Percentiles rank a stretch among this genome's conserved stretches.
Evolutionary conservation across 2,113 vertebrate genomes (phyloP).

Genomic region (Cyrtonyx montezumae): DNA sequence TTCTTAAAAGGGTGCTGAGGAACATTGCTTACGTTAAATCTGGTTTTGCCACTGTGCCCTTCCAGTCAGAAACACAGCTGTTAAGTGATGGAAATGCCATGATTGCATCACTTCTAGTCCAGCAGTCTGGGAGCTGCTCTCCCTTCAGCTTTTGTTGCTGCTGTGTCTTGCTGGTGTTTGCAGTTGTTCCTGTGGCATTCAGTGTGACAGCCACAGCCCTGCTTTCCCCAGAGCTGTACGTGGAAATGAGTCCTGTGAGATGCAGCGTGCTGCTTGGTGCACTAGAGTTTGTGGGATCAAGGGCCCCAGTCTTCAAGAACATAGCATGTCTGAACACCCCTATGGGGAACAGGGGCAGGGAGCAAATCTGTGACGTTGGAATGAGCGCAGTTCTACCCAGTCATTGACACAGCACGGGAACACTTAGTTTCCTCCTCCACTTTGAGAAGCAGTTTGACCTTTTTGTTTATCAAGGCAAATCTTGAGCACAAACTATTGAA

Average conservation of each 20-base stretch:
- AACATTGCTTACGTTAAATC: conserved; percentile 2
- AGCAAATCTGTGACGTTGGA: background rate
- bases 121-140: background rate
- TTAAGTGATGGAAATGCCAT: background rate
- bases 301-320: background rate
- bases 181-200: background rate
- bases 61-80: background rate
- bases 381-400: background rate
- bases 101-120: conserved; percentile 1
- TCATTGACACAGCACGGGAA: background rate
- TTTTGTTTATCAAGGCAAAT: background rate
- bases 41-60: background rate
- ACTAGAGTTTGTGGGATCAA: background rate
- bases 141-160: background rate
- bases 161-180: background rate
- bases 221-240: background rate
- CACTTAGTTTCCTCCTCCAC: background rate
- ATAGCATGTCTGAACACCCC: background rate
- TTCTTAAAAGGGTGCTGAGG: background rate
- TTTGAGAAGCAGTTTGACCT: background rate
- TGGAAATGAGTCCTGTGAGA: background rate
- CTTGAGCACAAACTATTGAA: background rate
- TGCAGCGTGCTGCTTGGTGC: background rate
- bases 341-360: background rate
- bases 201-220: background rate